phyloP scores from a whole-genome alignment of 1,140 invertebrate genomes.

The Limonius californicus region DNA sequence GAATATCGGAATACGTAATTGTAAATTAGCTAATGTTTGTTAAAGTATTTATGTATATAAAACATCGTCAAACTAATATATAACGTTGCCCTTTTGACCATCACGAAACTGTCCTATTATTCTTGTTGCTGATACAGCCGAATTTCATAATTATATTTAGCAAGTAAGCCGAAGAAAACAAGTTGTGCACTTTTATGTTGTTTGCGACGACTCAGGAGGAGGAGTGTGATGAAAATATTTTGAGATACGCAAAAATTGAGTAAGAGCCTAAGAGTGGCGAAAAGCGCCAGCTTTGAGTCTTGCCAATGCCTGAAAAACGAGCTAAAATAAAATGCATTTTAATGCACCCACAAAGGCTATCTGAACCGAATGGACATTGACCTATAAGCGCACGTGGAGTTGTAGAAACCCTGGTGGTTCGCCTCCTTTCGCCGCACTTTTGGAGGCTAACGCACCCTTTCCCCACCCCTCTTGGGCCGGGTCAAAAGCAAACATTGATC shows the following conservation, averaged over 20 bases:
- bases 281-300: neutral
- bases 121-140: too few species aligned
- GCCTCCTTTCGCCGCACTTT: constrained; percentile 22
- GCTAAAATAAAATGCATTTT: neutral
- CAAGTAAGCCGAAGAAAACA: neutral
- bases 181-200: neutral
- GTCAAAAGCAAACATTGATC: constrained; percentile 6
- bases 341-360: neutral
- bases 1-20: too few species aligned
- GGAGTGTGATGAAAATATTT: neutral
- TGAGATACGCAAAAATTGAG: neutral
- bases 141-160: neutral
- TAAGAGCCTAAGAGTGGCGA: neutral
- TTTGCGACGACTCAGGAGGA: neutral
- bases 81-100: too few species aligned
- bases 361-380: constrained; percentile 7
- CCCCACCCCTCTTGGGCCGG: neutral
- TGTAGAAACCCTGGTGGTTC: constrained; percentile 18
- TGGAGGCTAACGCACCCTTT: constrained; percentile 13
- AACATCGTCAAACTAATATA: too few species aligned
- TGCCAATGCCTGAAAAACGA: too few species aligned
- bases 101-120: too few species aligned
- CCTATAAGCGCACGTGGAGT: constrained; percentile 21
- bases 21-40: too few species aligned
- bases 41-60: too few species aligned